phyloP scores from a whole-genome alignment of 2,113 vertebrate genomes.

The Neoarius graeffei region DNA sequence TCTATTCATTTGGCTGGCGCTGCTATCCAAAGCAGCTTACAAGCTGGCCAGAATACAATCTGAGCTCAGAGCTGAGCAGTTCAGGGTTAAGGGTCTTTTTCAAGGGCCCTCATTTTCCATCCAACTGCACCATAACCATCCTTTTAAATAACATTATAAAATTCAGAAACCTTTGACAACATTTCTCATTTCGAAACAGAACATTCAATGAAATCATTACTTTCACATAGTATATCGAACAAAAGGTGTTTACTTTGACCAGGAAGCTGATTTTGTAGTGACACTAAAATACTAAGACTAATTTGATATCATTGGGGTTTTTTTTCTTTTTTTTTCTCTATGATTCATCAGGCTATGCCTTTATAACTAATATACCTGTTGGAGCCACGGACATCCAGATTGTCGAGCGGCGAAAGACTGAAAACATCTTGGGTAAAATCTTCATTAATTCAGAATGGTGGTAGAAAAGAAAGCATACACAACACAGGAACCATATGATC shows the following conservation, averaged over 20 bases:
- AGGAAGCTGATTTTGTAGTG: background rate
- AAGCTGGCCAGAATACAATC: background rate
- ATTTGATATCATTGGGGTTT: slow-evolving; percentile 17
- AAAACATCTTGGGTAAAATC: slow-evolving; percentile 60
- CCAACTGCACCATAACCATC: background rate
- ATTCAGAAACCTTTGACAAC: background rate
- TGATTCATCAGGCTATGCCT: slow-evolving; percentile 76
- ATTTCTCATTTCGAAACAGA: slow-evolving; percentile 1
- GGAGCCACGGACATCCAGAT: slow-evolving; percentile 87
- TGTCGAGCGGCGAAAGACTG: slow-evolving; percentile 85
- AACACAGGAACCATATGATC: background rate
- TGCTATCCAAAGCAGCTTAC: background rate
- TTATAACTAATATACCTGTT: slow-evolving; percentile 83
- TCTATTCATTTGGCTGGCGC: background rate
- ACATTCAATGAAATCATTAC: background rate
- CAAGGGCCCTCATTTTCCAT: background rate
- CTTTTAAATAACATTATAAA: background rate
- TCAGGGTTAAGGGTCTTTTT: slow-evolving; percentile 8
- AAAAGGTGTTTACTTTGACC: background rate
- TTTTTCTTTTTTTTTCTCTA: slow-evolving; percentile 21
- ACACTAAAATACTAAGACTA: background rate
- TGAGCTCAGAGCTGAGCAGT: slow-evolving; percentile 14
- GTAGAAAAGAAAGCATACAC: slow-evolving; percentile 7
- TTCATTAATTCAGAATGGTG: background rate
- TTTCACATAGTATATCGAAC: background rate